Base-by-base conservation (phyloP, 2,888 invertebrate species). In the Nebria salina region DNA sequence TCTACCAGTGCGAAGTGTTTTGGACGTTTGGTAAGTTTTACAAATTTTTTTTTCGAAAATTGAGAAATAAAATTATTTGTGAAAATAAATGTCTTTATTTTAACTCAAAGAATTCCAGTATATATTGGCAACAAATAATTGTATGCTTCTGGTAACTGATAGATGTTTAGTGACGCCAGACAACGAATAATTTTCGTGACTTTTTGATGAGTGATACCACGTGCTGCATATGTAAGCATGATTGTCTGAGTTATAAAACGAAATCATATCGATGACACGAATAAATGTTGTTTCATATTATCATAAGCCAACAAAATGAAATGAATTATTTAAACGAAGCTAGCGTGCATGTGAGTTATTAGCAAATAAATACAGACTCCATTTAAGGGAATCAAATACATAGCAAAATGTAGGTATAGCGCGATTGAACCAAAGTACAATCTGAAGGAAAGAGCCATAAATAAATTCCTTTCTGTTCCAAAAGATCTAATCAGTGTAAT, bases 391-490 rank as follows among this genome's bases (percentile, higher is more conserved):
- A 54, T 54, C 54, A 54, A 54, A 54, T 54, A 54, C 13, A 54
- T 4, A 54, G 8, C 11, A 54, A 54, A 54, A 54, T 54, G 54
- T 20, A 20, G 20, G 20, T 54, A 13, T 54, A 13, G 54, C 54
- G 54, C 54, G 54, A 54, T 54, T 11, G 54, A 11, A 13, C 13
- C 8, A 2, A 54, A 13, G 54, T 54, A 13, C 54, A 13, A n/a
- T 70, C 65, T 73, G 65, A 66, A 75, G 74, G 73, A 79, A 79
- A 72, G 70, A 80, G 64, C 72, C 75, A 80, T 80, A 80, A 80
- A 80, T 80, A 80, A 80, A 75, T 65, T 70, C 80, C 80, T 80
- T 80, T 80, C 80, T 80, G 80, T 75, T 80, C 80, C 80, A 75
- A 80, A 80, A 80, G 80, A 80, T 80, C 80, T 80, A 80, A 80